Base-by-base conservation (phyloP, 2,888 invertebrate genomes). In the Eulithis testata region DNA sequence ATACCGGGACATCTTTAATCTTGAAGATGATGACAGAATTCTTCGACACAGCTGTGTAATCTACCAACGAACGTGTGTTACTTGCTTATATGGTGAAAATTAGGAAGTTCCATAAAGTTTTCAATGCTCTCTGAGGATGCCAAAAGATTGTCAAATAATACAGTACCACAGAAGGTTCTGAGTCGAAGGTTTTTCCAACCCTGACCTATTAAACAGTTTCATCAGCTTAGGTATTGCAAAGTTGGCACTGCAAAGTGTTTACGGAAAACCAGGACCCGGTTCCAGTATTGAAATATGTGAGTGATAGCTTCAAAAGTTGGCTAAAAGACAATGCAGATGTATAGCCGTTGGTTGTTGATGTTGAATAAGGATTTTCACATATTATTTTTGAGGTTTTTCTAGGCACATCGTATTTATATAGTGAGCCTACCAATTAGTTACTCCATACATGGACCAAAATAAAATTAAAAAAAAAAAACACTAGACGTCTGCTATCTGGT, bases 161-260 rank as follows among this genome's bases (percentile, higher is more conserved):
- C 9, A 21, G 14, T 21, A 21, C 3, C 9, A 11, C 14, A 40
- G 51, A 62, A 55, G 54, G 62, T 47, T 66, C 52, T 56, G 52
- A 45, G 11, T 47, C 37, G 63, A 60, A 63, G 59, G 63, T 31
- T 63, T 2, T 60, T 45, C 45, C 60, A 69, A 58, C 72, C 72
- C 68, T 73, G 73, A 72, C 73, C 70, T 40, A 66, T 57, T 60
- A 68, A 59, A 68, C 37, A 69, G 52, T 52, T 70, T 62, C 50
- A 62, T 67, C 63, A 62, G 59, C 43, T 59, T 62, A 53, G 57
- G 54, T 63, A 63, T 53, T 60, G 44, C 50, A n/a, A 53, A 60
- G 65, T 69, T 69, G 65, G 69, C 69, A 69, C 47, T 57, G 44
- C 45, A 11, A 43, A 11, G 44, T 65, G 63, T 63, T 58, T 58